Conservation (phyloP, 2,888 invertebrate genomes). For the Aelia acuminata region DNA sequence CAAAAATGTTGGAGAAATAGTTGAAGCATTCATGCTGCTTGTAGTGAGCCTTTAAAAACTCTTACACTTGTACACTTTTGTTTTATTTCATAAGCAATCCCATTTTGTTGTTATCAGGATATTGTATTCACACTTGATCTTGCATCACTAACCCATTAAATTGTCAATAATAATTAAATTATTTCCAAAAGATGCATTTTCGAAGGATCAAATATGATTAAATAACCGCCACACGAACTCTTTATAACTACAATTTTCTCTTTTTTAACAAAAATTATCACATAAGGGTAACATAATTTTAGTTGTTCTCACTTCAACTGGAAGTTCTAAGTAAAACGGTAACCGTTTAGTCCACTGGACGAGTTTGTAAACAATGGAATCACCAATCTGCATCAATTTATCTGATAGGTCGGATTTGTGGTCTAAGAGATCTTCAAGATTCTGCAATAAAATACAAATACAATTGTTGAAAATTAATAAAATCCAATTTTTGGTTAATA, state of each 20-base stretch:
- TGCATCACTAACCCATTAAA: neutral
- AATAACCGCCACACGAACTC: neutral
- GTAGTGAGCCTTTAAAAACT: neutral
- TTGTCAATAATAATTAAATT: neutral
- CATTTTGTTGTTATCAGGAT: too few relatives aligned
- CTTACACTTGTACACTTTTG: too few relatives aligned
- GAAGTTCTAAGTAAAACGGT: conserved; percentile 96
- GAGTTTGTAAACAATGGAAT: conserved; percentile 97
- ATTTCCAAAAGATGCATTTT: neutral
- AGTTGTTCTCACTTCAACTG: conserved; percentile 79
- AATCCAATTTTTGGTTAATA: conserved; percentile 6
- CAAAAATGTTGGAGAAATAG: neutral
- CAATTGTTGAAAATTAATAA: neutral
- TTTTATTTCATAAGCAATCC: too few relatives aligned
- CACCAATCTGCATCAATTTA: conserved; percentile 95
- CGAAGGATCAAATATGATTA: neutral
- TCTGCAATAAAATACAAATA: conserved; percentile 73
- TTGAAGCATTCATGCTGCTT: neutral
- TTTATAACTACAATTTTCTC: neutral
- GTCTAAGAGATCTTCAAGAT: conserved; percentile 90
- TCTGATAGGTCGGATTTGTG: conserved; percentile 92
- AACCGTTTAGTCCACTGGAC: conserved; percentile 99
- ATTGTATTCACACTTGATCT: too few relatives aligned
- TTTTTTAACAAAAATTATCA: neutral
- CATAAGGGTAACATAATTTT: neutral